Evolutionary conservation across 2,113 vertebrate species (phyloP), one percentile per base, ranked within the genome.

Genomic region (Calypte anna): DNA sequence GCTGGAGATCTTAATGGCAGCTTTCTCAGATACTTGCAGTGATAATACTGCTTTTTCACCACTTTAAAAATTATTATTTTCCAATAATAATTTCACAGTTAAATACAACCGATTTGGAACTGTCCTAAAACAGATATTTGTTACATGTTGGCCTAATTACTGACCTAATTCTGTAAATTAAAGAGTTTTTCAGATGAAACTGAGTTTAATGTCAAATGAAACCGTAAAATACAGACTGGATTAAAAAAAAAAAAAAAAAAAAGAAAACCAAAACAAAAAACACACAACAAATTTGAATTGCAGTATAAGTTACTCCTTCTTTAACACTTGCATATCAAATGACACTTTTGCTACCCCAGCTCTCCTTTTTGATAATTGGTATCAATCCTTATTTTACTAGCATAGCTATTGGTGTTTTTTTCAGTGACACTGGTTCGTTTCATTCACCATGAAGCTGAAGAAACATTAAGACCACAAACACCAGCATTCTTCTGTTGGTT

Each of bases 161-260:
- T 96, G 91, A 96, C 85, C 92, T 67, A 68, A 80, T 94, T 96
- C 79, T 70, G 36, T 14, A 79, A 74, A 36, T 48, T 12, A 51
- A 51, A 22, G 66, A 74, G 22, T 80, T 93, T 8, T 43, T 43
- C 63, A 83, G 72, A 63, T 55, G 28, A 66, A 80, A 55, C 27
- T 48, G 12, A 74, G 22, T 80, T 93, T 8, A 48, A 48, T 48
- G 46, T 43, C 63, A 83, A 68, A 63, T 55, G 28, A 54, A 50
- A 53, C 53, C 59, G 16, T 33, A 74, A 83, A 82, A 82, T 22
- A 36, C 19, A 62, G 62, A 25, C 15, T 44, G 11, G 23, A 50
- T 25, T 12, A 21, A 61, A 91, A 59, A 44, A 69, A 46, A 9
- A 40, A 40, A 40, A 40, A 40, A n/a, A n/a, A n/a, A n/a, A n/a